A percentile compares a stretch with the other conserved stretches of the same genome.
Conservation (phyloP, 1,140 invertebrate genomes). For the Sycophila sp. region DNA sequence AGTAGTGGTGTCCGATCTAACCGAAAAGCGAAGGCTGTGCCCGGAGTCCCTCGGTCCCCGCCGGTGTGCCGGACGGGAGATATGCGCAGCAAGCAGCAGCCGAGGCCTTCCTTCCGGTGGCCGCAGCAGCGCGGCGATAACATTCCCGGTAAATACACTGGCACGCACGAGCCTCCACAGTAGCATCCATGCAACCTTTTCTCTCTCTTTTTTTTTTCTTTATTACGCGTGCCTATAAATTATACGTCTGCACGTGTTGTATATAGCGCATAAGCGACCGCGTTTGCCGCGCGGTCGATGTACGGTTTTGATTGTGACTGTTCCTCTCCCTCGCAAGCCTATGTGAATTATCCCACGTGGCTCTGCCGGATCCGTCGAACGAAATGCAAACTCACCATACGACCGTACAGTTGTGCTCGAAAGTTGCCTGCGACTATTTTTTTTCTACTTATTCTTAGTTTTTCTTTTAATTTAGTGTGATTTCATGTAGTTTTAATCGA, state of each 20-base stretch:
- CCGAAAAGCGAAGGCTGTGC: slow-evolving; percentile 48
- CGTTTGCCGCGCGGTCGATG: not conserved
- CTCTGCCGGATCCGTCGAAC: not conserved
- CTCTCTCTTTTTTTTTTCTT: not conserved
- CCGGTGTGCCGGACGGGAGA: slow-evolving; percentile 61
- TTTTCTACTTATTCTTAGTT: not conserved
- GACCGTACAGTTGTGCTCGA: not conserved
- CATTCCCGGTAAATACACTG: slow-evolving; percentile 60
- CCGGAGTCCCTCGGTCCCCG: slow-evolving; percentile 42
- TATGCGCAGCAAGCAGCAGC: slow-evolving; percentile 68
- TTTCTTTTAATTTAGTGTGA: no score
- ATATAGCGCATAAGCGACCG: no score
- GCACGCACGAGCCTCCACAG: not conserved
- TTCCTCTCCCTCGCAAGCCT: no score
- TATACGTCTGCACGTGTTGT: not conserved
- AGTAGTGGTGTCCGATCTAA: slow-evolving; percentile 66
- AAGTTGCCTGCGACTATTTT: not conserved
- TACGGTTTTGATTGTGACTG: not conserved
- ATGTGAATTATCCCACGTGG: slow-evolving; percentile 22
- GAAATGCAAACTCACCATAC: no score
- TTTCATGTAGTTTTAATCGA: no score
- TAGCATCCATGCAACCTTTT: not conserved
- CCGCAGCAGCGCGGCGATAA: slow-evolving; percentile 66
- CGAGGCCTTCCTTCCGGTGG: slow-evolving; percentile 67
- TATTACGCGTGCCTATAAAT: not conserved